Base-by-base conservation (phyloP, 2,113 vertebrate species). In the Urocitellus parryii region DNA sequence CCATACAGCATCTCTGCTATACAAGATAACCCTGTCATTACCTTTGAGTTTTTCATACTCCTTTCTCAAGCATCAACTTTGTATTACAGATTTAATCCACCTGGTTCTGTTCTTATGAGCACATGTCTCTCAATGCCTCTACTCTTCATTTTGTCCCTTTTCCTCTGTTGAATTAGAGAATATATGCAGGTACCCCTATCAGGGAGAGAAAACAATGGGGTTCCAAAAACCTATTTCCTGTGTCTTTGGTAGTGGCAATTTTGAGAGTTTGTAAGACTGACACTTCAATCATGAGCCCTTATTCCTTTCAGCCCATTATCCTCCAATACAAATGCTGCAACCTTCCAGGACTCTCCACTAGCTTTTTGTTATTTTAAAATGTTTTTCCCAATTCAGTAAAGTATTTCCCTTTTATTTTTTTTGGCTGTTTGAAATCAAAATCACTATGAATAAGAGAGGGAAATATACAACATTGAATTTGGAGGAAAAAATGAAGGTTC, bases 401-500 rank as follows among this genome's bases (percentile, higher is more conserved):
- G 48, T 39, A 63, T 87, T 67, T 58, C 27, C 85, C 12, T 88
- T 77, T 87, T 77, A 25, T 80, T 42, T 3, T 3, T 70, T 18
- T 79, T 87, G 45, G 82, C 67, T 78, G 29, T 74, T 74, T 88
- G 78, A 94, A 96, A 65, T 74, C 51, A 90, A 82, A 91, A 91
- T 97, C 90, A 93, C 37, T 81, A 95, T 97, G 95, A 95, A 85
- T 85, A 96, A 96, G 88, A 96, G 92, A 95, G 96, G 87, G 5
- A 97, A 95, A 91, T 97, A 97, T 0, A 96, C 94, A 91, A 91
- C 93, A 81, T 16, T 97, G 88, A 97, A 95, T 81, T 93, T 97
- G 88, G 96, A 96, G 81, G 88, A 94, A 80, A 97, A 97, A 88
- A 96, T 97, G 94, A 96, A 96, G 76, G 89, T 97, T 70, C 89